Evolutionary conservation across 2,797 vertebrate species (phyloP).

Genomic region (Syndactyla subalaris): DNA sequence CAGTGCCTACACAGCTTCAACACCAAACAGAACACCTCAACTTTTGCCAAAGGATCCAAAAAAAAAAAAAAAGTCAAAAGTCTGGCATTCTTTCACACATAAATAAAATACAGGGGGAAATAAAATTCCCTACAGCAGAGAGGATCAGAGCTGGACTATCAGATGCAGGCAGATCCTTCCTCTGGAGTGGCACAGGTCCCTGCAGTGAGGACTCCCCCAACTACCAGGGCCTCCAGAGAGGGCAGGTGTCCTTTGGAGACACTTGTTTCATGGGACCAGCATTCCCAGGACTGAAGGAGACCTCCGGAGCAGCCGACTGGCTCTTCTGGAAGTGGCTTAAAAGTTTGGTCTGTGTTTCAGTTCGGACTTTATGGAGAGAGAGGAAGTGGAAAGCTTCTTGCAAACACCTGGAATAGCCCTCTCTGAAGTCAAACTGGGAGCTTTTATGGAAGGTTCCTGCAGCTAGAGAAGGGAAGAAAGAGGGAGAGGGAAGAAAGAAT

Average conservation of each 20-base stretch:
- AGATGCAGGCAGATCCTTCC: slow-evolving; percentile 51
- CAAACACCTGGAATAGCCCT: slow-evolving; percentile 77
- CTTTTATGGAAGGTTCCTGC: slow-evolving; percentile 34
- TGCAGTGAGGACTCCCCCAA: neutral
- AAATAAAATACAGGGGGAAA: slow-evolving; percentile 26
- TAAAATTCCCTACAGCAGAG: slow-evolving; percentile 34
- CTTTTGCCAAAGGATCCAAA: neutral
- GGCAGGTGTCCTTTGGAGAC: slow-evolving; percentile 15
- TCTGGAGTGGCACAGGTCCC: slow-evolving; percentile 35
- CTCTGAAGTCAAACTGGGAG: slow-evolving; percentile 70
- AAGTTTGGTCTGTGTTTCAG: slow-evolving; percentile 59
- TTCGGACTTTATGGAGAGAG: slow-evolving; percentile 70
- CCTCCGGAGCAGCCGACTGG: neutral
- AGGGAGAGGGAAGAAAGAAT: neutral
- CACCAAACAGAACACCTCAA: neutral
- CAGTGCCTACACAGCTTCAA: neutral
- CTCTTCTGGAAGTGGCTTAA: slow-evolving; percentile 58
- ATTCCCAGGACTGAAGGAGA: neutral
- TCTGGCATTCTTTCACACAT: slow-evolving; percentile 16
- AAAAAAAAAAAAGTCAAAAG: neutral
- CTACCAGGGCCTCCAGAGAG: slow-evolving; percentile 87
- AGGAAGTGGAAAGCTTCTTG: slow-evolving; percentile 77
- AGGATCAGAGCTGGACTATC: slow-evolving; percentile 44
- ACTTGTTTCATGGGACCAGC: slow-evolving; percentile 35
- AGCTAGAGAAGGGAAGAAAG: neutral